phyloP scores from a whole-genome alignment of 2,113 vertebrate species.

The Calcarius ornatus region DNA sequence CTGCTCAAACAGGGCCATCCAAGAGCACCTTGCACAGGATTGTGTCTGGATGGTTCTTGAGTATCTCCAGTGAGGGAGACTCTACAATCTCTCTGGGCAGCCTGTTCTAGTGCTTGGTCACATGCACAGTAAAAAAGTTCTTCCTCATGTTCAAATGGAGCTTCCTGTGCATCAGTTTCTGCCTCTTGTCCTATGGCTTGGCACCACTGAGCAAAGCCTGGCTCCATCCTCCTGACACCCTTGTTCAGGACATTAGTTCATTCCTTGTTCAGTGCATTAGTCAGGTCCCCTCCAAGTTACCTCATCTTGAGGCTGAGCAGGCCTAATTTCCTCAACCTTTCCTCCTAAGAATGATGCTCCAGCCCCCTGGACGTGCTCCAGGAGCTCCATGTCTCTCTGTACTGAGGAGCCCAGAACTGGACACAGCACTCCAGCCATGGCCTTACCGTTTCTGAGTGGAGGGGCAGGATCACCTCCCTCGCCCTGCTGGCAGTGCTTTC shows the following conservation, averaged over 20 bases:
- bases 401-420: not conserved
- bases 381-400: not conserved
- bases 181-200: not conserved
- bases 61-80: not conserved
- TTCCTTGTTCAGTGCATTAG: not conserved
- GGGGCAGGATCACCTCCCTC: not conserved
- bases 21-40: not conserved
- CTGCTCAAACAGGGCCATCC: not conserved
- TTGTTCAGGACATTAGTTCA: not conserved
- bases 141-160: not conserved
- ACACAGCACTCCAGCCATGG: not conserved
- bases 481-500: not conserved
- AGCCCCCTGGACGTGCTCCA: not conserved
- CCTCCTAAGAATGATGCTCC: not conserved
- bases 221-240: not conserved
- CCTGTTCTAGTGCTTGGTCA: not conserved
- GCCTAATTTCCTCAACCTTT: not conserved
- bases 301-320: not conserved
- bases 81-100: not conserved
- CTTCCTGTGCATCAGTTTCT: not conserved
- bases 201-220: not conserved
- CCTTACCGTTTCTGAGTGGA: not conserved
- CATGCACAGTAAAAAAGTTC: not conserved
- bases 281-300: not conserved
- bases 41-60: accelerated